phyloP scores from a whole-genome alignment of 2,113 vertebrate genomes.

The Mionectes macconnelli region DNA sequence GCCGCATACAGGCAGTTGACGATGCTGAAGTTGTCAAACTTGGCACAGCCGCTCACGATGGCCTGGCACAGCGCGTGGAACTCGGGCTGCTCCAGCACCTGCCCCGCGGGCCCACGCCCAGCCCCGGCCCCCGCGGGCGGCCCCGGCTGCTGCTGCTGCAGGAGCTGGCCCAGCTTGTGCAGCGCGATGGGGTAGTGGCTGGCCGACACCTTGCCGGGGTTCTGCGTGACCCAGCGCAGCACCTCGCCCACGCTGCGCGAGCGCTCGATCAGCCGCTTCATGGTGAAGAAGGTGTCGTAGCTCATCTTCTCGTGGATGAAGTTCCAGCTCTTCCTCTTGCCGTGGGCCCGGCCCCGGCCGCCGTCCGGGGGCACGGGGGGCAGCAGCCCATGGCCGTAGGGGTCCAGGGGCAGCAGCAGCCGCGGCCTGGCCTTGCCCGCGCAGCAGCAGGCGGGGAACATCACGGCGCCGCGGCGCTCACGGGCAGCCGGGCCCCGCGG shows the following conservation, averaged over 20 bases:
- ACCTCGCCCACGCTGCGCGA: slow-evolving; percentile 86
- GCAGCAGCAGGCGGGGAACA: slow-evolving; percentile 50
- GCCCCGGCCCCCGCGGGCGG: not conserved
- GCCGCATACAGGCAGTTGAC: slow-evolving; percentile 90
- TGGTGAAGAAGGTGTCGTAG: slow-evolving; percentile 89
- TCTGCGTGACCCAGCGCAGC: slow-evolving; percentile 92
- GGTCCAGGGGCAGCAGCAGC: slow-evolving; percentile 54
- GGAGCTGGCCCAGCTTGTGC: slow-evolving; percentile 85
- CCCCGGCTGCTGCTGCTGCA: slow-evolving; percentile 71
- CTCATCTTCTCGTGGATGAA: slow-evolving; percentile 89
- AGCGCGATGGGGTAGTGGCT: slow-evolving; percentile 90
- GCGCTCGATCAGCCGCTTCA: slow-evolving; percentile 90
- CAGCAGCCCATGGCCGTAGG: slow-evolving; percentile 39
- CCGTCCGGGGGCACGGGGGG: slow-evolving; percentile 65
- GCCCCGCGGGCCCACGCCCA: not conserved
- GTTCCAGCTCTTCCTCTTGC: slow-evolving; percentile 85
- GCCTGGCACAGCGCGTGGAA: slow-evolving; percentile 85
- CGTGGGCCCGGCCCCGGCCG: not conserved
- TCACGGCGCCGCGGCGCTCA: slow-evolving; percentile 25
- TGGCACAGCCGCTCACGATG: slow-evolving; percentile 83
- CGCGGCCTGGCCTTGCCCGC: slow-evolving; percentile 23
- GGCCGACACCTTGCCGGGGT: slow-evolving; percentile 86
- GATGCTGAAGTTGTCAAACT: slow-evolving; percentile 92
- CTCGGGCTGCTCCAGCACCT: slow-evolving; percentile 79
- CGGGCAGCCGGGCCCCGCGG: slow-evolving; percentile 32